A percentile compares a stretch with the other conserved stretches of the same genome.
Conservation (phyloP, 2,113 vertebrate species). For the Gallinago jamesoni region DNA sequence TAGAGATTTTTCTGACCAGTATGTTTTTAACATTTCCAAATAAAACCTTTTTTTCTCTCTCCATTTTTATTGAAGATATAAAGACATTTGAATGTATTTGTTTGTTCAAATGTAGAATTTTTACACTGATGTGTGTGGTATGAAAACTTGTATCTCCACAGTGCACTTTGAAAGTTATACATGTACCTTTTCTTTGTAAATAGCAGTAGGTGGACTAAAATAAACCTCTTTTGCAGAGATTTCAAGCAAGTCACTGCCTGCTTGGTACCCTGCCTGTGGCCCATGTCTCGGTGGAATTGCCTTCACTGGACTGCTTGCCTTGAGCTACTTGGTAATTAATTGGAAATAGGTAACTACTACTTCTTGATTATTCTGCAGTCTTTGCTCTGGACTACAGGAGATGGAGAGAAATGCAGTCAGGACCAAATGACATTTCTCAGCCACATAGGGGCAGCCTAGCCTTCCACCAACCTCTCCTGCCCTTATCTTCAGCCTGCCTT, state of each 20-base stretch:
- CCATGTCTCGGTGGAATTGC: background rate
- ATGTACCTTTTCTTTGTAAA: background rate
- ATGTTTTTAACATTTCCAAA: background rate
- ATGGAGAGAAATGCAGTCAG: background rate
- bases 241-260: background rate
- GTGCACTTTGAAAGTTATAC: background rate
- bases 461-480: fast-evolving
- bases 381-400: background rate
- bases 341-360: background rate
- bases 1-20: background rate
- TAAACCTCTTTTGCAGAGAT: background rate
- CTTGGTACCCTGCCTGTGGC: background rate
- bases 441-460: fast-evolving
- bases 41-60: background rate
- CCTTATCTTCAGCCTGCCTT: too few species aligned
- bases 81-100: background rate
- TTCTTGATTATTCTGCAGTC: background rate
- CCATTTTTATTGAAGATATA: background rate
- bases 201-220: background rate
- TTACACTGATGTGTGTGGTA: background rate
- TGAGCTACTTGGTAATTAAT: background rate
- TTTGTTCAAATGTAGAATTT: background rate
- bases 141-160: background rate
- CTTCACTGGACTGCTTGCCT: background rate
- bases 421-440: background rate